A percentile compares a stretch with the other conserved stretches of the same genome.
Evolutionary conservation across 2,113 vertebrate genomes (phyloP).

Genomic region (Gymnobelideus leadbeateri): DNA sequence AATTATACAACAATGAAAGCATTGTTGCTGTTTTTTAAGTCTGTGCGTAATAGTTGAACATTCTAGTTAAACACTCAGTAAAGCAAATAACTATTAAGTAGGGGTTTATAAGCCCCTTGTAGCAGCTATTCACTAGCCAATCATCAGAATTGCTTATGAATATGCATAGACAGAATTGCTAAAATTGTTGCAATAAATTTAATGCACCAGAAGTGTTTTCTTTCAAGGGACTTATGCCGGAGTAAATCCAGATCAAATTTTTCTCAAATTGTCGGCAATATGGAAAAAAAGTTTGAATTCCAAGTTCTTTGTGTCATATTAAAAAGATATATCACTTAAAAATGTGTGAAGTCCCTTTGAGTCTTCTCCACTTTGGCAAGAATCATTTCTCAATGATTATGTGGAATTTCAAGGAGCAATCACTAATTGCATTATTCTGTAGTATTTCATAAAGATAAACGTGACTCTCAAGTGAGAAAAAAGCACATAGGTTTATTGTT

Average conservation of each 20-base stretch:
- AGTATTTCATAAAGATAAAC: too few species aligned
- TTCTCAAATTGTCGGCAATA: conserved; percentile 2
- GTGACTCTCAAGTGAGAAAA: too few species aligned
- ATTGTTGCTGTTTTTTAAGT: background rate
- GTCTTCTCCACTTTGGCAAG: too few species aligned
- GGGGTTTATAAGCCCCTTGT: background rate
- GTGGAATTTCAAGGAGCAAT: too few species aligned
- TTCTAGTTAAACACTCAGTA: background rate
- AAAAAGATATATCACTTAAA: background rate
- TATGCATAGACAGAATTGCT: background rate
- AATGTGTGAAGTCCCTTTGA: background rate
- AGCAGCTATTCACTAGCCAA: conserved; percentile 8
- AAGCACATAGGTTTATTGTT: too few species aligned
- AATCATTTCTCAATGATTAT: too few species aligned
- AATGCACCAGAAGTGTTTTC: conserved; percentile 1
- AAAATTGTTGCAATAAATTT: conserved; percentile 1
- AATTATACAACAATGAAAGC: background rate
- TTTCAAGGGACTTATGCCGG: background rate
- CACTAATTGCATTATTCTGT: too few species aligned
- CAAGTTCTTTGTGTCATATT: background rate
- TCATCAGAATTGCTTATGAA: background rate
- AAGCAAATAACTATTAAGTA: background rate
- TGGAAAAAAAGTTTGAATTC: background rate
- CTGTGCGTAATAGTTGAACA: background rate
- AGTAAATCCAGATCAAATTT: background rate